Base-by-base conservation (phyloP, 2,113 vertebrate genomes). In the Cariama cristata region DNA sequence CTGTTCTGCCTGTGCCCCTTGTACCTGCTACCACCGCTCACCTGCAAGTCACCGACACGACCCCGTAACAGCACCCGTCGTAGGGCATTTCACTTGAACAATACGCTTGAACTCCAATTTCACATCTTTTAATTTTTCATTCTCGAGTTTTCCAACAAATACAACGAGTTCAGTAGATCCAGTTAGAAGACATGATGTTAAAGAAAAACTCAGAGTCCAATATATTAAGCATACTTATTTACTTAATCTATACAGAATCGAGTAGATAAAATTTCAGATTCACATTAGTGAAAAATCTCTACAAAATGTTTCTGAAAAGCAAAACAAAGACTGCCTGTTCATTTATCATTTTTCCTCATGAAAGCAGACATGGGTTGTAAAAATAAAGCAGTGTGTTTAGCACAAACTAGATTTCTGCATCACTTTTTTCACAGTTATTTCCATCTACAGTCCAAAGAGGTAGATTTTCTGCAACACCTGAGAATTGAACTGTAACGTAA, bases 281-380 rank as follows among this genome's bases (percentile, higher is more conserved):
- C 98, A 98, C 97, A 98, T 98, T 97, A 97, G 93, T 97, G 98
- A 98, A 98, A 99, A 98, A 98, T 99, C 98, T 98, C 99, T 99
- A 99, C 98, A 99, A 99, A 99, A 99, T 98, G 98, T 99, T 98
- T 99, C 99, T 99, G 98, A 99, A 99, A 99, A 99, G 98, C 98
- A 98, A 99, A 99, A 99, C 98, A 98, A 96, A 98, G 98, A 98
- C 98, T 98, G 98, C 98, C 98, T 98, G 98, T 99, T 98, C 97
- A 97, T 97, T 98, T 98, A 98, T 98, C 98, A 98, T 98, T 98
- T 79, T 96, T 97, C 95, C 94, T 97, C 98, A 98, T 98, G 97
- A 98, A 98, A 98, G 97, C 95, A 97, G 98, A 98, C 87, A 97
- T 97, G 98, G 98, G 97, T 98, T 98, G 98, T 98, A 98, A 99